Conservation (phyloP, 2,888 invertebrate genomes). For the Watsonalla cultraria region DNA sequence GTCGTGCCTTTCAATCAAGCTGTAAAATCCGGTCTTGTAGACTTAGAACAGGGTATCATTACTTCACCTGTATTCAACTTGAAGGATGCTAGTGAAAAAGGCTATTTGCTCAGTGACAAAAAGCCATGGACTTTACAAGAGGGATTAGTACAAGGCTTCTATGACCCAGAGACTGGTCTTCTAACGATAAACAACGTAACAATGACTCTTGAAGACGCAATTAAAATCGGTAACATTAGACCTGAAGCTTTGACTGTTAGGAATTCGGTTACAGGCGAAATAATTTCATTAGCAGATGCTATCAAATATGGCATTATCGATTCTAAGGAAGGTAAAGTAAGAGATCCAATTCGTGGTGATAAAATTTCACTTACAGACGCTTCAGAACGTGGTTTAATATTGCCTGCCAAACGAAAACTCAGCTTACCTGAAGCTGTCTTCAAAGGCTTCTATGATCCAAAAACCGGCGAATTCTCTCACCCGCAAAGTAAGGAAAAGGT, state of each 20-base stretch:
- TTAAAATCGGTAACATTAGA: slow-evolving; percentile 86
- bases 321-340: slow-evolving; percentile 87
- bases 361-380: slow-evolving; percentile 90
- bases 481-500: slow-evolving; percentile 88
- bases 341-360: slow-evolving; percentile 85
- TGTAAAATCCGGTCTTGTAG: slow-evolving; percentile 82
- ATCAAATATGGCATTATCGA: slow-evolving; percentile 87
- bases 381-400: slow-evolving; percentile 87
- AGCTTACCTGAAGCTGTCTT: slow-evolving; percentile 94
- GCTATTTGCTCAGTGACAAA: slow-evolving; percentile 87
- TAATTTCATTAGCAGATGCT: slow-evolving; percentile 88
- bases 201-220: slow-evolving; percentile 86
- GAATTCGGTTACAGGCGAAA: slow-evolving; percentile 88
- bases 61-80: slow-evolving; percentile 84
- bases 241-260: slow-evolving; percentile 87
- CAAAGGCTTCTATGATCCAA: slow-evolving; percentile 92
- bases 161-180: slow-evolving; percentile 85
- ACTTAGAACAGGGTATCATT: slow-evolving; percentile 83
- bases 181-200: slow-evolving; percentile 83
- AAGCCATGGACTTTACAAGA: slow-evolving; percentile 91
- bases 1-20: slow-evolving; percentile 85
- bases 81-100: slow-evolving; percentile 89
- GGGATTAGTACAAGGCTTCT: slow-evolving; percentile 88
- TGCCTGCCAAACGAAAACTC: slow-evolving; percentile 89
- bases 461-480: slow-evolving; percentile 89